These are phyloP conservation scores for Xyliphius kryptos DNA, from an alignment of 2,113 vertebrate genomes.

Conservation along the genomic window DNA sequence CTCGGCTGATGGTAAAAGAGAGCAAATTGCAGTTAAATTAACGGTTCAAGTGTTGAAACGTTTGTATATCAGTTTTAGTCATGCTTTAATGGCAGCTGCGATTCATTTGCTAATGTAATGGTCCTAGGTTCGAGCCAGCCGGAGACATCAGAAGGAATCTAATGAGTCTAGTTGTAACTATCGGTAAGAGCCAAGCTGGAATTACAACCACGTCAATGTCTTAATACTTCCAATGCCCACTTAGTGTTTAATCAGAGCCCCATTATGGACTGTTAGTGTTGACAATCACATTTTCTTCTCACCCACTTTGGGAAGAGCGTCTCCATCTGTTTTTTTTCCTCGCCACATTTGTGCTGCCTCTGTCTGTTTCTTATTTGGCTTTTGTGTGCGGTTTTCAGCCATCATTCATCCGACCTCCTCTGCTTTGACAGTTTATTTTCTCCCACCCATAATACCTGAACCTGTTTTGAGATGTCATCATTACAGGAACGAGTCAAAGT, in stretches of 20 bases:
- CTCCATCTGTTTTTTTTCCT: not conserved
- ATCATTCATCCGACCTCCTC: not conserved
- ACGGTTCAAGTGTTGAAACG: slow-evolving; percentile 12
- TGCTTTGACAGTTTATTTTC: no score
- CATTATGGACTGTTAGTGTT: slow-evolving; percentile 26
- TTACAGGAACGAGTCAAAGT: no score
- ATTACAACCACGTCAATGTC: slow-evolving; percentile 50
- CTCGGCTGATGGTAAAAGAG: slow-evolving; percentile 23
- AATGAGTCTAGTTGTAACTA: slow-evolving; percentile 49
- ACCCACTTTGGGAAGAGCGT: not conserved
- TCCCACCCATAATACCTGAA: no score
- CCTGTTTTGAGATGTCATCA: no score
- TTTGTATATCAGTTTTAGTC: not conserved
- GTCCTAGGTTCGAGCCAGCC: slow-evolving; percentile 43
- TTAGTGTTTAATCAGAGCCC: slow-evolving; percentile 34
- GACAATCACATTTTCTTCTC: slow-evolving; percentile 15
- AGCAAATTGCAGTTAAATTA: slow-evolving; percentile 27
- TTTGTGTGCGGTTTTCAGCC: not conserved
- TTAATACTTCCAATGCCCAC: slow-evolving; percentile 40
- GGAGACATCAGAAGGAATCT: slow-evolving; percentile 35
- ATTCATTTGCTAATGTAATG: slow-evolving; percentile 38
- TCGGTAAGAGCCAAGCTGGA: slow-evolving; percentile 47
- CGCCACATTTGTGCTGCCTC: not conserved
- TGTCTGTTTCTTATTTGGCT: not conserved
- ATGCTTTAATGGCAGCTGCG: slow-evolving; percentile 26